Conservation (phyloP, 92 coral and sea anemone genomes). For the Micromussa lordhowensis region DNA sequence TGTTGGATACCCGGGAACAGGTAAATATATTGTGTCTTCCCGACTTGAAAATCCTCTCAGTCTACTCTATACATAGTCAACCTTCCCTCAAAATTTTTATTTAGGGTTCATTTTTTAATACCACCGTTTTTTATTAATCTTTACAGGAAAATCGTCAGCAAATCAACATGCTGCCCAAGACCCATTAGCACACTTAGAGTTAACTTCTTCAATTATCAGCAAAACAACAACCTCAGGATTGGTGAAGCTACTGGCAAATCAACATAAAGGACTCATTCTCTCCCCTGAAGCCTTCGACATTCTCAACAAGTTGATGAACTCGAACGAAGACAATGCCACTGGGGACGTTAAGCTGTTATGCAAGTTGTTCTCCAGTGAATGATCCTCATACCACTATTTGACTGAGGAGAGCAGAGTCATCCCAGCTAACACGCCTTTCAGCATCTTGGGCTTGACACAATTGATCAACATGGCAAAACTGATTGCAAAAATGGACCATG, state of each 20-base stretch:
- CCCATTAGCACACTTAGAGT: no score
- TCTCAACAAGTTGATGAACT: background rate
- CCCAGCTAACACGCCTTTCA: constrained; percentile 56
- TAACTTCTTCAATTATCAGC: no score
- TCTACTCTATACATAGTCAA: background rate
- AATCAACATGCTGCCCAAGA: no score
- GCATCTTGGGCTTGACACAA: constrained; percentile 69
- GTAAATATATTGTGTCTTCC: background rate
- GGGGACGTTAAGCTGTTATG: constrained; percentile 61
- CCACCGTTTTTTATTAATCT: no score
- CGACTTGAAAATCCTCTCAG: background rate
- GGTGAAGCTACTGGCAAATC: no score
- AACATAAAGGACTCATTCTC: no score
- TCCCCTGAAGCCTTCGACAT: no score
- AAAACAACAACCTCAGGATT: no score
- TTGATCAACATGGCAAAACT: constrained; percentile 56
- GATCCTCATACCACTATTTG: constrained; percentile 43
- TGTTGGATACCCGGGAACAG: constrained; percentile 34
- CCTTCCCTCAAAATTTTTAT: background rate
- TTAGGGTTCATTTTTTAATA: background rate
- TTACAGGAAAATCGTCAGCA: no score
- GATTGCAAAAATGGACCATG: constrained; percentile 64
- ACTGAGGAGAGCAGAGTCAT: constrained; percentile 55
- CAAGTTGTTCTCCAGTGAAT: constrained; percentile 55
- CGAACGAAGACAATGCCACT: constrained; percentile 11